These are phyloP conservation scores for Chloropsis hardwickii DNA, from an alignment of 2,113 vertebrate genomes.

Conservation along the genomic window DNA sequence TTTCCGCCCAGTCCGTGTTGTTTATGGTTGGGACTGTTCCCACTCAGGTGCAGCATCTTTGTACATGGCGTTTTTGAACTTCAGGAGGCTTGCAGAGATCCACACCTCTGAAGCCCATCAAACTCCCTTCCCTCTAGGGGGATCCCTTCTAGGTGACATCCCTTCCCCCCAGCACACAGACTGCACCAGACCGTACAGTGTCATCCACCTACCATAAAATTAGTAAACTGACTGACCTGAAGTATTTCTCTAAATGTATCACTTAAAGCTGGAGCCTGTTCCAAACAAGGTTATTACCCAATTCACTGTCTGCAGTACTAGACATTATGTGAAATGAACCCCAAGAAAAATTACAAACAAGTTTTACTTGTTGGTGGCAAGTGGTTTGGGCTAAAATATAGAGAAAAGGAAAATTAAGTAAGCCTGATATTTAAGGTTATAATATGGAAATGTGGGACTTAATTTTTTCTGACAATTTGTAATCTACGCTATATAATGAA, in stretches of 20 bases:
- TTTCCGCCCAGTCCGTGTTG: neutral
- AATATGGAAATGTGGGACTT: neutral
- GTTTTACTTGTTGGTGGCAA: neutral
- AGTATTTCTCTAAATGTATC: neutral
- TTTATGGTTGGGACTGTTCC: neutral
- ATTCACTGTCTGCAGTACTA: rapidly evolving
- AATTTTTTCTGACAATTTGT: neutral
- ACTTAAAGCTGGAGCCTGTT: rapidly evolving
- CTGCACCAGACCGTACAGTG: rapidly evolving
- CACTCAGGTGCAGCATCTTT: neutral
- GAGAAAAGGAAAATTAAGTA: neutral
- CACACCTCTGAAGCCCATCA: neutral
- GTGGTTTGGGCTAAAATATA: neutral
- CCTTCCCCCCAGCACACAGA: rapidly evolving
- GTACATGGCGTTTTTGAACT: neutral
- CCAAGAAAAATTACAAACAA: neutral
- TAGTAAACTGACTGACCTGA: rapidly evolving
- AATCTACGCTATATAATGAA: neutral
- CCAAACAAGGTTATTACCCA: neutral
- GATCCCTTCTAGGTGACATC: neutral
- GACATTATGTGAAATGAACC: neutral
- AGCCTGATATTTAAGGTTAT: neutral
- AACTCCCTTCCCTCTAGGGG: too few relatives aligned
- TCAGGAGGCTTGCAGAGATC: neutral
- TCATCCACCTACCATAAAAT: neutral